phyloP scores from a whole-genome alignment of 2,888 invertebrate species.

The Hecatera dysodea region DNA sequence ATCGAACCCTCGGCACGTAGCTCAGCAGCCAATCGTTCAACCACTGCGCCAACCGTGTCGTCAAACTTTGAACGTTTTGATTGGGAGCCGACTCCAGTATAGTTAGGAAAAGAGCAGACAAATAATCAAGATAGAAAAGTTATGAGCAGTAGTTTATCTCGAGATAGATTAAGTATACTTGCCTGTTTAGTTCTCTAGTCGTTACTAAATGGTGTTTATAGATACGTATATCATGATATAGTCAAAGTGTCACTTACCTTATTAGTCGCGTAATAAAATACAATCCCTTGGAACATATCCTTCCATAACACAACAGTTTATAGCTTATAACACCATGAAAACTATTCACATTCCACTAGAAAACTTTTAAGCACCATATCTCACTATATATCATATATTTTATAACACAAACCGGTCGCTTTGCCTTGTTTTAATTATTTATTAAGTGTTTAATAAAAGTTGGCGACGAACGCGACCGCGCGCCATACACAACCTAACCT shows the following conservation, averaged over 20 bases:
- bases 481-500: conserved; percentile 56
- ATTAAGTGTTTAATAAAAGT: conserved; percentile 9
- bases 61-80: too few relatives aligned
- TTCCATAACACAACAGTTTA: conserved; percentile 13
- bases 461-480: background rate
- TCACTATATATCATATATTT: background rate
- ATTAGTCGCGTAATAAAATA: conserved; percentile 18
- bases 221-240: background rate
- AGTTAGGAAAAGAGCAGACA: too few relatives aligned
- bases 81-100: too few relatives aligned
- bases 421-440: conserved; percentile 8
- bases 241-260: conserved; percentile 37
- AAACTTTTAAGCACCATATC: conserved; percentile 12
- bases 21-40: too few relatives aligned
- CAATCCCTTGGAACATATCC: conserved; percentile 29
- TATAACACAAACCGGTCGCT: background rate
- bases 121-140: too few relatives aligned
- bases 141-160: too few relatives aligned
- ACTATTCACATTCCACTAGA: conserved; percentile 37
- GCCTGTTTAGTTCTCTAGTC: too few relatives aligned
- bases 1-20: too few relatives aligned
- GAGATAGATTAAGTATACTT: too few relatives aligned
- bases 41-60: too few relatives aligned
- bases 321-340: background rate
- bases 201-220: too few relatives aligned